Evolutionary conservation across 2,113 vertebrate species (phyloP).

Genomic region (Hipposideros armiger): DNA sequence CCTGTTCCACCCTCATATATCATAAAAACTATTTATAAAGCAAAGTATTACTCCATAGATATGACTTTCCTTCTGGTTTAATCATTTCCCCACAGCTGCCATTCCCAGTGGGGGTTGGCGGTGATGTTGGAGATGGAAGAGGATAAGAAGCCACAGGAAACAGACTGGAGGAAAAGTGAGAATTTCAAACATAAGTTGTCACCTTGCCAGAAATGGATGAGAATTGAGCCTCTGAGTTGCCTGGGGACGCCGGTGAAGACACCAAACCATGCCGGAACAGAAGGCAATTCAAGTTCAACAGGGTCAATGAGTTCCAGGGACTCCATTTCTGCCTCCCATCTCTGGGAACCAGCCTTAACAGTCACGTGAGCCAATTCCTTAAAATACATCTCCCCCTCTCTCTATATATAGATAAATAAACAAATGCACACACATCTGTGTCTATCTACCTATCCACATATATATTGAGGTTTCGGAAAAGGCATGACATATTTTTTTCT

Average conservation of each 20-base stretch:
- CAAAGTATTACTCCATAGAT: not conserved
- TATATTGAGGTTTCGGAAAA: too few species aligned
- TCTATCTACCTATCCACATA: not conserved
- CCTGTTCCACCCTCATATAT: not conserved
- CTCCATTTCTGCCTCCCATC: not conserved
- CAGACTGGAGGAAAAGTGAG: not conserved
- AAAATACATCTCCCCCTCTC: not conserved
- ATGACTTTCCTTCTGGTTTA: not conserved
- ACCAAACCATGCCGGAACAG: accelerated
- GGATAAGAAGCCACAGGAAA: not conserved
- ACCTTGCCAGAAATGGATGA: not conserved
- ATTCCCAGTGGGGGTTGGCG: not conserved
- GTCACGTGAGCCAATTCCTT: not conserved
- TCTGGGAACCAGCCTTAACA: not conserved
- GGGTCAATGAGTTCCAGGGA: accelerated
- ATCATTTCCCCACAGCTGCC: not conserved
- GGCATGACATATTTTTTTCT: too few species aligned
- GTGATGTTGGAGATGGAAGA: not conserved
- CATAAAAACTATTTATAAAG: constrained; percentile 26
- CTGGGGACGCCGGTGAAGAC: not conserved
- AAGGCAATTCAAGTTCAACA: accelerated
- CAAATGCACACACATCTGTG: not conserved
- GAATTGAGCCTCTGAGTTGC: not conserved
- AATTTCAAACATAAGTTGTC: not conserved
- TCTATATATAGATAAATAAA: not conserved